Evolutionary conservation across 2,797 vertebrate genomes (phyloP).

Genomic region (Oryzias dopingdopingensis): DNA sequence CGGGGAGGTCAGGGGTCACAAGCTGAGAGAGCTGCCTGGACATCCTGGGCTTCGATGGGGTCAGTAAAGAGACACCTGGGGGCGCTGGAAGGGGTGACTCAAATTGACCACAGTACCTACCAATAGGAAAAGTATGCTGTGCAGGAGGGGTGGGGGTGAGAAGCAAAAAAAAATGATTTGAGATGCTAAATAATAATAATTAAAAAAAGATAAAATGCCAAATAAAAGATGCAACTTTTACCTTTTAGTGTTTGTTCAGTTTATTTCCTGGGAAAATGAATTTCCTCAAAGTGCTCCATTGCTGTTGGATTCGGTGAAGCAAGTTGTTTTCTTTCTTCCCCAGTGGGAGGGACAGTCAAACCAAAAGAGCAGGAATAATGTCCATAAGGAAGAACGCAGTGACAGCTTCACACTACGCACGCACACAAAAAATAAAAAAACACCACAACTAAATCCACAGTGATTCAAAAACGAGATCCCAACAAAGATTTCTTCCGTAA

Average conservation of each 20-base stretch:
- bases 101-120: conserved; percentile 43
- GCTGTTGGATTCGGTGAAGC: conserved; percentile 26
- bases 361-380: conserved; percentile 38
- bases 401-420: conserved; percentile 15
- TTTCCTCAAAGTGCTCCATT: conserved; percentile 67
- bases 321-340: conserved; percentile 37
- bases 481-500: no score
- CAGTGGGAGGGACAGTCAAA: conserved; percentile 49
- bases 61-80: conserved; percentile 55
- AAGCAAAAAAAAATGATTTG: conserved; percentile 36
- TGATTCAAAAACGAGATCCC: no score
- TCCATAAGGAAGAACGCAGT: conserved; percentile 42
- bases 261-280: conserved; percentile 57
- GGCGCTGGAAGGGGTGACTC: conserved; percentile 54
- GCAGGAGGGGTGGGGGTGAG: conserved; percentile 18
- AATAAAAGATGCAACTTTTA: conserved; percentile 37
- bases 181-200: conserved; percentile 35
- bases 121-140: conserved; percentile 54
- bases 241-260: conserved; percentile 45
- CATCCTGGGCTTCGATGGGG: conserved; percentile 70
- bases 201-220: background rate
- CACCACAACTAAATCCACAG: no score
- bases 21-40: conserved; percentile 82
- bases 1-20: conserved; percentile 78
- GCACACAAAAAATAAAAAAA: conserved; percentile 6